Conservation (phyloP, 2,797 vertebrate species). For the Epinephelus coioides region DNA sequence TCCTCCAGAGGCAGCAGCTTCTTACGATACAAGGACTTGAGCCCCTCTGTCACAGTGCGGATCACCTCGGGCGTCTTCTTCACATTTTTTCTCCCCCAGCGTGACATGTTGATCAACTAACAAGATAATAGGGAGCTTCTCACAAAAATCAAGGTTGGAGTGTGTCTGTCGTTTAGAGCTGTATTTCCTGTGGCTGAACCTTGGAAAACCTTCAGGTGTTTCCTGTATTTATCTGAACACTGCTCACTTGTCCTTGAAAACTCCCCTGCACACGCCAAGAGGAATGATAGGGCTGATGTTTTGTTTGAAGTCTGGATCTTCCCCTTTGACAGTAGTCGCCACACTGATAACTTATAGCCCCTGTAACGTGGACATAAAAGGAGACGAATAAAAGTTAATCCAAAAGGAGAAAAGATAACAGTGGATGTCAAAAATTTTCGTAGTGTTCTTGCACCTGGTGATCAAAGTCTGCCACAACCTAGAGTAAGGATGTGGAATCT, state of each 20-base stretch:
- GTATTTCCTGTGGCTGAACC: slow-evolving; percentile 63
- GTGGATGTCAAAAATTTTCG: background rate
- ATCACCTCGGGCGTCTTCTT: slow-evolving; percentile 93
- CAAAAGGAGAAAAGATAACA: slow-evolving; percentile 10
- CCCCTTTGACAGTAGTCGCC: slow-evolving; percentile 21
- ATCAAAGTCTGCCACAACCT: slow-evolving; percentile 33
- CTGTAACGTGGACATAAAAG: slow-evolving; percentile 57
- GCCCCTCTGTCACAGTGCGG: slow-evolving; percentile 93
- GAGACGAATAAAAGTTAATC: slow-evolving; percentile 5
- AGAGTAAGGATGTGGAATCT: slow-evolving; percentile 61
- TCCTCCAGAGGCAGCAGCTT: slow-evolving; percentile 94
- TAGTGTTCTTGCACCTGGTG: background rate
- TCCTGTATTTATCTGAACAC: slow-evolving; percentile 79
- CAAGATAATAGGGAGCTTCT: slow-evolving; percentile 38
- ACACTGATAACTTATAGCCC: slow-evolving; percentile 34
- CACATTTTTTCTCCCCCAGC: slow-evolving; percentile 91
- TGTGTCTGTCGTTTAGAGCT: slow-evolving; percentile 40
- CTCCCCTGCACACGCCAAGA: slow-evolving; percentile 37
- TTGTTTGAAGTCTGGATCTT: slow-evolving; percentile 41
- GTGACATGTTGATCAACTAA: slow-evolving; percentile 87
- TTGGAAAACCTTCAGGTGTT: slow-evolving; percentile 73
- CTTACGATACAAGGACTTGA: slow-evolving; percentile 91
- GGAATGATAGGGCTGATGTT: slow-evolving; percentile 36
- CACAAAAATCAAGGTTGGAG: slow-evolving; percentile 42
- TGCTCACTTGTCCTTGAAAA: slow-evolving; percentile 65